Evolutionary conservation across 1,140 invertebrate genomes (phyloP), one percentile per base, ranked within the genome.

Genomic region (Aphaenogaster rudis): DNA sequence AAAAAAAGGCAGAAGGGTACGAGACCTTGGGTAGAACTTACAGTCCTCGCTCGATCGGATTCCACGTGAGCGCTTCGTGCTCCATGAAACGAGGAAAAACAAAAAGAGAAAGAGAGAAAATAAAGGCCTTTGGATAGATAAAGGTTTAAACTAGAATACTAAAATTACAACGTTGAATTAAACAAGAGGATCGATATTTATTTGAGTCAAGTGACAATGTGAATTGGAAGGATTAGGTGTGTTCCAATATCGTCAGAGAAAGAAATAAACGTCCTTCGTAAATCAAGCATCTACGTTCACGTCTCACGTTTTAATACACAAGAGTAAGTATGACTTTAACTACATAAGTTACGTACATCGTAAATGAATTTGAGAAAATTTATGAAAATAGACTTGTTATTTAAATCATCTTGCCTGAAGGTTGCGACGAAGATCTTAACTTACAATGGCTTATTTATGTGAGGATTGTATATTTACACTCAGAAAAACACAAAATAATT

Each of bases 311-410:
- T n/a, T 7, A 61, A 15, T 8, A 63, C 1, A 11, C 6, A 76
- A 52, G 0, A 61, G 80, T 84, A 84, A 84, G 80, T 82, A 72
- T 36, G 15, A 81, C 11, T 72, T 39, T 15, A 36, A 13, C 28
- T 2, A 1, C 15, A 7, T n/a, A 71, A 42, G 5, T 71, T n/a
- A 72, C 4, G 3, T 48, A 39, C 8, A 9, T 15, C 13, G 6
- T 36, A 57, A 11, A 15, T 48, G 15, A n/a, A 42, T n/a, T 15
- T 4, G 5, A 45, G 17, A 66, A 39, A 28, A 71, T 57, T 45
- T 72, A 71, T 57, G 17, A 63, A 39, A 76, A n/a, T 76, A 15
- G 17, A 76, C 2, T n/a, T 54, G 33, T 76, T 76, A 76, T 21
- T 21, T 76, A 57, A 76, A 36, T 39, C 11, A 3, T 48, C 9